These are phyloP conservation scores for Condylura cristata DNA, from an alignment of 2,113 vertebrate species.

Conservation along the genomic window DNA sequence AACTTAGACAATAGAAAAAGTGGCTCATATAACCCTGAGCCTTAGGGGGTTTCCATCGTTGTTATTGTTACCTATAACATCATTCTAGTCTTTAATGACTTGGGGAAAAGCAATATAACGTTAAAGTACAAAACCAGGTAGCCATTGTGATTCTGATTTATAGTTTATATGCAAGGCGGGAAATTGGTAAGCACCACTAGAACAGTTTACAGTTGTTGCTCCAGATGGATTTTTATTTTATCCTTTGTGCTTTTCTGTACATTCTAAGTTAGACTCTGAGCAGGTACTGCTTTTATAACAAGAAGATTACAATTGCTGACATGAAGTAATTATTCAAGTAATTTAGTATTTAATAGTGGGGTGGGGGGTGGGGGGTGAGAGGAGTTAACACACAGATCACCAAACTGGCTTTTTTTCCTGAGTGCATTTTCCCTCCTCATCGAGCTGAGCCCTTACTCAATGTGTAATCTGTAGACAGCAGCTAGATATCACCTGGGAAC, in stretches of 20 bases:
- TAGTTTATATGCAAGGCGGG: background rate
- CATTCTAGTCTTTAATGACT: slow-evolving; percentile 42
- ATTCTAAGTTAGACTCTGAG: background rate
- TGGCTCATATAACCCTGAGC: background rate
- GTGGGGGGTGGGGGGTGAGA: background rate
- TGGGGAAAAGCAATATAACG: slow-evolving; percentile 14
- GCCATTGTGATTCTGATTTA: slow-evolving; percentile 38
- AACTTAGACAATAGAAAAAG: slow-evolving; percentile 39
- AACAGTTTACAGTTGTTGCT: slow-evolving; percentile 45
- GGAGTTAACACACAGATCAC: slow-evolving; percentile 9
- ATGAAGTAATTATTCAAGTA: slow-evolving; percentile 22
- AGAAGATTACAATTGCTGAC: slow-evolving; percentile 40
- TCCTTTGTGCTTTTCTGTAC: slow-evolving; percentile 29
- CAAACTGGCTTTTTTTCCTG: background rate
- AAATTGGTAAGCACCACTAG: slow-evolving; percentile 34
- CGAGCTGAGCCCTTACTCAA: background rate
- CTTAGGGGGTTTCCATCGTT: background rate
- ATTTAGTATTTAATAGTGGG: slow-evolving; percentile 14
- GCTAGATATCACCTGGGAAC: slow-evolving; percentile 45
- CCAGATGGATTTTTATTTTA: slow-evolving; percentile 50
- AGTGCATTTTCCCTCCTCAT: background rate
- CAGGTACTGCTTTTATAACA: slow-evolving; percentile 40
- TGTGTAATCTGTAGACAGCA: slow-evolving; percentile 3
- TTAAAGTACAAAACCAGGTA: slow-evolving; percentile 21
- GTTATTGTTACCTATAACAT: background rate